These are phyloP conservation scores for Malurus melanocephalus DNA, from an alignment of 2,113 vertebrate species.

Conservation along the genomic window DNA sequence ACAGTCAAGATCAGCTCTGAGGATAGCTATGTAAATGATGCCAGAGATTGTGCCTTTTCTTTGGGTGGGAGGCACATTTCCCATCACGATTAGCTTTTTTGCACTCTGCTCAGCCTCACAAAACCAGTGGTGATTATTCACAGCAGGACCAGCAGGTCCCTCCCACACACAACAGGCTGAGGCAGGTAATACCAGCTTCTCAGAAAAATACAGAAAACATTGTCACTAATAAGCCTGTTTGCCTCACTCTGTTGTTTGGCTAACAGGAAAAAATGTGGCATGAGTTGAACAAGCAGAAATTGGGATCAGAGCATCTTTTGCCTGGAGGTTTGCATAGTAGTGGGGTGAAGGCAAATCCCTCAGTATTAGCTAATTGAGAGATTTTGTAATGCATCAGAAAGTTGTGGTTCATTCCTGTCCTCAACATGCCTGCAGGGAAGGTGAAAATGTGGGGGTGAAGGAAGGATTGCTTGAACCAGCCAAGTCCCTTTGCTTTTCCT, in stretches of 20 bases:
- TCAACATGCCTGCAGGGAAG: background rate
- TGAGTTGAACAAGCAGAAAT: background rate
- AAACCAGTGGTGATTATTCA: background rate
- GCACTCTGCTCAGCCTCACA: background rate
- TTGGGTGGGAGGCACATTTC: background rate
- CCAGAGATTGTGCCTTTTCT: background rate
- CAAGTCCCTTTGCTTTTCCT: background rate
- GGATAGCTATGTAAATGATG: background rate
- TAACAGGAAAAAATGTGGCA: background rate
- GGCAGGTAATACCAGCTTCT: background rate
- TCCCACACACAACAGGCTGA: constrained; percentile 1
- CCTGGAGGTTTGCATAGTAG: background rate
- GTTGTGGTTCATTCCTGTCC: background rate
- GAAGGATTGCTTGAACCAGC: background rate
- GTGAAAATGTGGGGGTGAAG: background rate
- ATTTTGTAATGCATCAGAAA: background rate
- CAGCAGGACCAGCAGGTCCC: constrained; percentile 17
- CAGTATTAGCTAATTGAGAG: background rate
- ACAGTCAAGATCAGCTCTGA: background rate
- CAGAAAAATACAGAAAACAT: background rate
- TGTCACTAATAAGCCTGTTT: background rate
- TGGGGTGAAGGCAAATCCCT: background rate
- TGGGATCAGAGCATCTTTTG: background rate
- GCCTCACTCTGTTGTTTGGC: background rate
- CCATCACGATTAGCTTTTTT: background rate